Base-by-base conservation (phyloP, 2,888 invertebrate genomes). In the Luperina testacea region DNA sequence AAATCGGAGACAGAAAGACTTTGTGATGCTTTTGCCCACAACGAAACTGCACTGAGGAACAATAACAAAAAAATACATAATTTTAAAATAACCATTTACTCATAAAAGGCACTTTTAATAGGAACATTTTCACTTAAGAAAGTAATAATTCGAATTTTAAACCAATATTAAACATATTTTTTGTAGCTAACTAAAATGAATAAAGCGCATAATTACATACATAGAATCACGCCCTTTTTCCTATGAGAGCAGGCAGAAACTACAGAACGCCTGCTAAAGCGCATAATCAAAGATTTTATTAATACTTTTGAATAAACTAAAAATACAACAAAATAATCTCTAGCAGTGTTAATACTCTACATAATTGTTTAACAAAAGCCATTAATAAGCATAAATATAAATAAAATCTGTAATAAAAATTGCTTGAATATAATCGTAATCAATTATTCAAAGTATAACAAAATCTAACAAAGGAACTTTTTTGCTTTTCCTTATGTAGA, bases 101-200 rank as follows among this genome's bases (percentile, higher is more conserved):
- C 9, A 42, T 53, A 32, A 27, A 78, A 80, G 78, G 71, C 75
- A 79, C 82, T 59, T 61, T 67, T 32, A n/a, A 24, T 67, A 82
- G 61, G 61, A 68, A 76, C 45, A 53, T 53, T 74, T 8, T 7
- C 15, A 81, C 0, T 75, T 17, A 2, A 51, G 9, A 67, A 24
- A 38, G 17, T 74, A 80, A 80, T 53, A 82, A 61, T 82, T 17
- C 51, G n/a, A 59, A 32, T 81, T 57, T 27, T 7, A 48, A 68
- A 32, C 7, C 15, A 53, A 15, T n/a, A 45, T 53, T 67, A 24
- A 51, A 61, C 0, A 51, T 51, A n/a, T 27, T 27, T 59, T 59
- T n/a, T 32, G 0, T 32, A 7, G 3, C 11, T 17, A 53, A 51
- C 24, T 51, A 73, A 75, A 42, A 15, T 32, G 13, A 64, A 24